phyloP scores from a whole-genome alignment of 1,140 invertebrate species.

The Tetramorium alpestre region DNA sequence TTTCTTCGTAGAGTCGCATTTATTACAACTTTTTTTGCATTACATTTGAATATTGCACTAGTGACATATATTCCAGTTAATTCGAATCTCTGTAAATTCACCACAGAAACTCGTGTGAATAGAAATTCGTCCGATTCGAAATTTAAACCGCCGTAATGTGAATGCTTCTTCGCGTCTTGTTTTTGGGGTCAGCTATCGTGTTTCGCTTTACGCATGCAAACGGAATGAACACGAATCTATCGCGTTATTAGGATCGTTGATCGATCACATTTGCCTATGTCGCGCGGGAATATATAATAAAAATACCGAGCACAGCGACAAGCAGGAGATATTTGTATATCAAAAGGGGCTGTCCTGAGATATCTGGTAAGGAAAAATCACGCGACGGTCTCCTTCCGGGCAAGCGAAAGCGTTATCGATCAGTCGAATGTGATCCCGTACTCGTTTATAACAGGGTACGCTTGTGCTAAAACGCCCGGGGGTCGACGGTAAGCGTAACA shows the following conservation, averaged over 20 bases:
- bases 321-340: background rate
- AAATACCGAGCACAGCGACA: background rate
- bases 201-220: background rate
- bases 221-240: background rate
- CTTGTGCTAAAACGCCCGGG: conserved; percentile 23
- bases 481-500: conserved; percentile 4
- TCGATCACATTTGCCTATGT: background rate
- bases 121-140: background rate
- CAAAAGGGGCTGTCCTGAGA: background rate
- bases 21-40: background rate
- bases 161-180: background rate
- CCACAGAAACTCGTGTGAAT: background rate
- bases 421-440: conserved; percentile 11
- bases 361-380: conserved; percentile 14
- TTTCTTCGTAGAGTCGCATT: background rate
- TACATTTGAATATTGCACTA: background rate
- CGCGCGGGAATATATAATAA: background rate
- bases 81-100: conserved; percentile 8
- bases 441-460: conserved; percentile 3
- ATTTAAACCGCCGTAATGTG: background rate
- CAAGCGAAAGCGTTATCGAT: conserved; percentile 33
- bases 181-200: background rate
- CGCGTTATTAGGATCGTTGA: background rate
- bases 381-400: background rate
- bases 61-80: background rate